Evolutionary conservation across 2,888 invertebrate genomes (phyloP).

Genomic region (Cataglyphis rosenhaueri): DNA sequence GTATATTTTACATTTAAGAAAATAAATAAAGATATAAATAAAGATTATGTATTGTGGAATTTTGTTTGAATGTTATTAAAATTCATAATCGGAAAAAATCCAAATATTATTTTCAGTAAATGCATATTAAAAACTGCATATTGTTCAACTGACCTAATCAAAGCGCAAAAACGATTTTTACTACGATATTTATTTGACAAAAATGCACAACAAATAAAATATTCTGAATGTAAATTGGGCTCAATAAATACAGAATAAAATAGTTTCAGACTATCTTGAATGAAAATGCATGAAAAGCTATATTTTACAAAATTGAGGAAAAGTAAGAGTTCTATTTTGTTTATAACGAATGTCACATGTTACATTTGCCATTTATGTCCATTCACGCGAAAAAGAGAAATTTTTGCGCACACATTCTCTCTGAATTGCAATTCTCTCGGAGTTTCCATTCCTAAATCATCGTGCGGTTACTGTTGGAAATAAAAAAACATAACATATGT

Average conservation of each 20-base stretch:
- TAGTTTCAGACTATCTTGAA: background rate
- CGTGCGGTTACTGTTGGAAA: conserved; percentile 6
- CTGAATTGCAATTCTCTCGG: background rate
- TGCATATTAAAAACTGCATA: background rate
- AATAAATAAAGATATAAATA: background rate
- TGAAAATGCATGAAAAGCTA: conserved; percentile 3
- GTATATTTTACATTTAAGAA: background rate
- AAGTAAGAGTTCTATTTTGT: conserved; percentile 1
- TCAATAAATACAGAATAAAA: background rate
- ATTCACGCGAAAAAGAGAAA: background rate
- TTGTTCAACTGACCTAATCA: background rate
- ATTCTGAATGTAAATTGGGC: background rate
- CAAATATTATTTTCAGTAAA: background rate
- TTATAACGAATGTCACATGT: conserved; percentile 11
- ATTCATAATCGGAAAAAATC: background rate
- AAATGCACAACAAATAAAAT: background rate
- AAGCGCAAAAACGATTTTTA: background rate
- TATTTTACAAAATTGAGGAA: background rate
- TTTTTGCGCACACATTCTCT: conserved; percentile 10
- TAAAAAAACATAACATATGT: background rate
- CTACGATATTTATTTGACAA: conserved; percentile 8
- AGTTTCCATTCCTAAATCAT: background rate
- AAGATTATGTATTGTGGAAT: background rate
- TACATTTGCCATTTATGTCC: background rate
- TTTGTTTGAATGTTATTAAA: background rate